phyloP scores from a whole-genome alignment of 1,140 invertebrate genomes.

The Nephotettix cincticeps region DNA sequence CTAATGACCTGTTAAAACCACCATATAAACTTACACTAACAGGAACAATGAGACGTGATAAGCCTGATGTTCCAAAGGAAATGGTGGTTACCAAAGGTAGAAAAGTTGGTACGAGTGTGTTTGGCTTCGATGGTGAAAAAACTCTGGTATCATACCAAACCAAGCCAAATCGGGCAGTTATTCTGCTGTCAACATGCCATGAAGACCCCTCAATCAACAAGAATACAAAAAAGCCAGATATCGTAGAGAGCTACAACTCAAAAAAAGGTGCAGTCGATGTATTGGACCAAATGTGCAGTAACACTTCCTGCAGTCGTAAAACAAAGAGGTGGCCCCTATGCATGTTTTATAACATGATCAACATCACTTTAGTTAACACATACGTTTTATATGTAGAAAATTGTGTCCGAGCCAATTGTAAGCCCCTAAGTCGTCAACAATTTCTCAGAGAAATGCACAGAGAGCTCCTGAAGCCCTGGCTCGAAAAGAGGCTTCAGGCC shows the following conservation, averaged over 20 bases:
- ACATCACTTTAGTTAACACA: too few relatives aligned
- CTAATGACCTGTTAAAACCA: conserved; percentile 36
- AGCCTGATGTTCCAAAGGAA: conserved; percentile 40
- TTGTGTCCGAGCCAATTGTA: too few relatives aligned
- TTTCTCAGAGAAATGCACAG: too few relatives aligned
- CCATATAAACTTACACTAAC: conserved; percentile 39
- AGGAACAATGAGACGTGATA: conserved; percentile 45
- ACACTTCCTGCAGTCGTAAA: too few relatives aligned
- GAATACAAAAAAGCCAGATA: conserved; percentile 44
- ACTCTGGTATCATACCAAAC: background rate
- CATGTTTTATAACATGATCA: too few relatives aligned
- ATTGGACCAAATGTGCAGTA: too few relatives aligned
- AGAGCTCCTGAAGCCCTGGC: too few relatives aligned
- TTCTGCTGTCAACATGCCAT: conserved; percentile 39
- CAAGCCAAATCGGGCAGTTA: background rate
- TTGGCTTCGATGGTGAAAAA: background rate
- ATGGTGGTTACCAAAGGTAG: background rate
- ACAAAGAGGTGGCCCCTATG: too few relatives aligned
- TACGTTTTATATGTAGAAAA: too few relatives aligned
- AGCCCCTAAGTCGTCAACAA: too few relatives aligned
- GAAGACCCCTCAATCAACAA: conserved; percentile 33
- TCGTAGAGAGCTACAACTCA: conserved; percentile 48
- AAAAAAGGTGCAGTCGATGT: conserved; percentile 52
- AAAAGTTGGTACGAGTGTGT: background rate
- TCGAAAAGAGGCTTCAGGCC: too few relatives aligned